Evolutionary conservation across 2,797 vertebrate species (phyloP).

Genomic region (Liparis tanakae): DNA sequence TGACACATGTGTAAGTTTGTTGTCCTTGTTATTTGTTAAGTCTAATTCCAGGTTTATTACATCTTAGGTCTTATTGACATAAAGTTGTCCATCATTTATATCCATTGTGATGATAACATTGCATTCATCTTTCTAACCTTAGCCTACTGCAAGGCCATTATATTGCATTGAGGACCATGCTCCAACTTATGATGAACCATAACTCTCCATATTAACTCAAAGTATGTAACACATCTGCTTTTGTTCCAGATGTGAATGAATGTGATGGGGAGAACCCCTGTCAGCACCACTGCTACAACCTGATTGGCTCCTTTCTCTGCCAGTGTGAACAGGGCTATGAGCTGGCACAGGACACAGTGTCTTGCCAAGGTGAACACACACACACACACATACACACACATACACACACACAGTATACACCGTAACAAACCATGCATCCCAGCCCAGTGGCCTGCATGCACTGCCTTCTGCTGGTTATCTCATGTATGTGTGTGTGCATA

Average conservation of each 20-base stretch:
- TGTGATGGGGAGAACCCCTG: conserved; percentile 92
- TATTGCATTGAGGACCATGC: background rate
- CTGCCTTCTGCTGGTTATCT: background rate
- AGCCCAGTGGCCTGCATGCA: background rate
- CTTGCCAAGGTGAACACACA: conserved; percentile 89
- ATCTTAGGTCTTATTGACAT: conserved; percentile 7
- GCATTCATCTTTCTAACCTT: background rate
- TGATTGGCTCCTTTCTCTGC: conserved; percentile 95
- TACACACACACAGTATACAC: background rate
- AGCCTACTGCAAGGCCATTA: background rate
- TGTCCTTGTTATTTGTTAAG: conserved; percentile 12
- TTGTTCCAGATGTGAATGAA: conserved; percentile 93
- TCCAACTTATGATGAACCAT: background rate
- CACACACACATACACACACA: no score
- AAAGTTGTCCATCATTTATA: background rate
- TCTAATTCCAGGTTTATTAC: conserved; percentile 5
- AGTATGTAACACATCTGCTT: conserved; percentile 30
- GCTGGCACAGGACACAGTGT: conserved; percentile 88
- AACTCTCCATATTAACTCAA: background rate
- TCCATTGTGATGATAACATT: background rate
- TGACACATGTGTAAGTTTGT: conserved; percentile 32
- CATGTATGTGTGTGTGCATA: conserved; percentile 11
- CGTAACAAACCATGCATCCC: background rate
- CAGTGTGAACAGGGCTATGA: conserved; percentile 96
- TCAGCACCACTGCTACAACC: conserved; percentile 95